Base-by-base conservation (phyloP, 2,113 vertebrate genomes). In the Vombatus ursinus region DNA sequence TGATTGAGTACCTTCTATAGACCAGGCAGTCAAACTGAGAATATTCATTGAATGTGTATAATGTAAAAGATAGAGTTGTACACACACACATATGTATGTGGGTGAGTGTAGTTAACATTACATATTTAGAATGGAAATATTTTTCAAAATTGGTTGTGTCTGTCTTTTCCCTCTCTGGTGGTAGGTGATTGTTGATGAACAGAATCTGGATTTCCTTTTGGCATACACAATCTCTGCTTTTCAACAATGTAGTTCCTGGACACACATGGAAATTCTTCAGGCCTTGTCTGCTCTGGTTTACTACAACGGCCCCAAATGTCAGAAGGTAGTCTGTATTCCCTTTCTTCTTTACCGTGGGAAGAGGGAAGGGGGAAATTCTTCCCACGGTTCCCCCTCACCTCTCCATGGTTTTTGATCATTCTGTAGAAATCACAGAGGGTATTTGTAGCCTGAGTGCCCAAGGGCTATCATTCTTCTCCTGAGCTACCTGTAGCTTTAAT, bases 101-200 rank as follows among this genome's bases (percentile, higher is more conserved):
- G 10, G 16, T 77, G 10, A 96, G 44, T 84, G 31, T 90, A n/a
- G 31, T 77, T 77, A 77, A n/a, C 14, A 14, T 61, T 31, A 9
- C 77, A 3, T 90, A 61, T 91, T 10, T 52, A 93, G 48, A 48
- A 52, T 92, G 48, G 57, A 48, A 51, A 23, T 50, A 3, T 12
- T 16, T 49, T 92, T 96, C 84, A 31, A 94, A 90, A 19, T 97
- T 90, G 84, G 31, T 48, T 61, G 12, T 25, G 48, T 51, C 37
- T 92, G 0, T 95, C 9, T 90, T 89, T 94, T 96, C 94, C 44
- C 96, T 47, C 96, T 97, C 24, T 97, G 0, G 96, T 0, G 0
- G 19, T 96, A 99, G 99, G 99, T 99, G 77, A 99, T 99, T 96
- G 99, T 99, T 96, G 99, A 99, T 50, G 99, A 99, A 57, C 98